Percentiles rank a stretch among this genome's conserved stretches.
phyloP scores from a whole-genome alignment of 1,140 invertebrate species.

The Drosophila micromelanica region DNA sequence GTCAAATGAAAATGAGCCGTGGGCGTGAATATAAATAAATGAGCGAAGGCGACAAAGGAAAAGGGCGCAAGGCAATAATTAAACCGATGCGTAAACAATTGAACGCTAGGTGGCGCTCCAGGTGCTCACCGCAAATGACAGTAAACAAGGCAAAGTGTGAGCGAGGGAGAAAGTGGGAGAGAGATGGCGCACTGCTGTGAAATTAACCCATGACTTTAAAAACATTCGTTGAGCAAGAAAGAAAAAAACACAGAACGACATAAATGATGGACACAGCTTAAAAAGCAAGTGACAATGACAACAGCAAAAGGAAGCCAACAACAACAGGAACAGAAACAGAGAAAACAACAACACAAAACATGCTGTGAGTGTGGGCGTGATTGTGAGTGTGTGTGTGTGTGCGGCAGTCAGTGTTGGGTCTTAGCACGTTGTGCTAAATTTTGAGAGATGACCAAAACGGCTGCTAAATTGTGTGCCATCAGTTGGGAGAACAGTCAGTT shows the following conservation, averaged over 20 bases:
- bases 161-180: background rate
- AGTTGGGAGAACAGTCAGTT: constrained; percentile 46
- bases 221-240: constrained; percentile 54
- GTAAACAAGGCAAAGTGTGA: background rate
- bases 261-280: constrained; percentile 64
- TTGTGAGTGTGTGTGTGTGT: constrained; percentile 12
- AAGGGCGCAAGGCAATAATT: constrained; percentile 68
- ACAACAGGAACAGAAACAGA: constrained; percentile 48
- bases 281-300: constrained; percentile 61
- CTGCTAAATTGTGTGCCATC: constrained; percentile 58
- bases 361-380: constrained; percentile 50
- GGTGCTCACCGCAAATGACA: constrained; percentile 56
- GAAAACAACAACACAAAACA: constrained; percentile 43
- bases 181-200: constrained; percentile 6
- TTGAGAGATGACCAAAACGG: constrained; percentile 76
- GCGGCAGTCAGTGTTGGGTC: constrained; percentile 23
- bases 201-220: constrained; percentile 50
- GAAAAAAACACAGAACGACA: constrained; percentile 52
- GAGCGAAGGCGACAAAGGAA: constrained; percentile 37
- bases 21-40: constrained; percentile 82
- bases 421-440: constrained; percentile 61
- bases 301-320: constrained; percentile 33
- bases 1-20: constrained; percentile 78
- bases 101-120: constrained; percentile 67
- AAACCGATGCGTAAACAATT: constrained; percentile 79